Evolutionary conservation across 2,888 invertebrate genomes (phyloP).

Genomic region (Bhutanitis thaidina): DNA sequence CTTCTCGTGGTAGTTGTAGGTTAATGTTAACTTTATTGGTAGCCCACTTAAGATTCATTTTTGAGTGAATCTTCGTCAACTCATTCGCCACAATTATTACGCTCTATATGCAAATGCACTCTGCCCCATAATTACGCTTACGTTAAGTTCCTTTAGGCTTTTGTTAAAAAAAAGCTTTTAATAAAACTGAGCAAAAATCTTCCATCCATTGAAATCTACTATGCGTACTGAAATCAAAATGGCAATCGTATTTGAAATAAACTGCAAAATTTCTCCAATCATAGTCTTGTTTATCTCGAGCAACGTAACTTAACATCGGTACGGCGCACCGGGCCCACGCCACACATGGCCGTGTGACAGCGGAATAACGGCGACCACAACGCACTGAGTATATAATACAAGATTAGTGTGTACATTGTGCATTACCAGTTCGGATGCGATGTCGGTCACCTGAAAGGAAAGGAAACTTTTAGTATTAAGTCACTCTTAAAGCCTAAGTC

Average conservation of each 20-base stretch:
- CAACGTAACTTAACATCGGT: constrained; percentile 4
- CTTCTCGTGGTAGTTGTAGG: too few species aligned
- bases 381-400: constrained; percentile 63
- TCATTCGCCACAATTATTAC: too few species aligned
- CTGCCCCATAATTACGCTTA: too few species aligned
- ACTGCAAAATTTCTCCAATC: constrained; percentile 9
- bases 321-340: constrained; percentile 4
- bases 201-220: constrained; percentile 1
- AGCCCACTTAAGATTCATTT: too few species aligned
- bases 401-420: constrained; percentile 32
- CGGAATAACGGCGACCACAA: constrained; percentile 37
- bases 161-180: too few species aligned
- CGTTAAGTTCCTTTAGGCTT: too few species aligned
- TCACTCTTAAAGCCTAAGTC: too few species aligned
- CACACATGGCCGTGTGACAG: not conserved
- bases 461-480: too few species aligned
- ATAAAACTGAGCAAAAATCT: constrained; percentile 5
- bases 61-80: too few species aligned
- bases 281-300: constrained; percentile 12
- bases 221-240: constrained; percentile 7
- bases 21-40: too few species aligned
- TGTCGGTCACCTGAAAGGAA: not conserved
- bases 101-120: too few species aligned
- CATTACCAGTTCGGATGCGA: constrained; percentile 9
- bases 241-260: constrained; percentile 14